Percentiles rank a stretch among this genome's conserved stretches.
Evolutionary conservation across 2,888 invertebrate genomes (phyloP).

Genomic region (Chironomus riparius): DNA sequence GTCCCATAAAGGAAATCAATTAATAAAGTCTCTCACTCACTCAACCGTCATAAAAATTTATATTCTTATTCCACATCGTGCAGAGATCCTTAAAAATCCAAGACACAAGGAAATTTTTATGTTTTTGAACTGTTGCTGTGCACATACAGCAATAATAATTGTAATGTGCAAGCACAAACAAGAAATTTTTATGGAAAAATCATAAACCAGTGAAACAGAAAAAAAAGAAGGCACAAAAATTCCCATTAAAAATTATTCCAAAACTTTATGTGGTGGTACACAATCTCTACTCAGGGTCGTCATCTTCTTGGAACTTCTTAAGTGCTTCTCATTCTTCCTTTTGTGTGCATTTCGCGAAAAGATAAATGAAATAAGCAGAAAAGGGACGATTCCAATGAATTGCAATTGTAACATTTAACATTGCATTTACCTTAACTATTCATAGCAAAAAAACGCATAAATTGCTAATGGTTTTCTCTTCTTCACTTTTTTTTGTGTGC

Average conservation of each 20-base stretch:
- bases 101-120: background rate
- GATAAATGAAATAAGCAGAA: background rate
- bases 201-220: conserved; percentile 1
- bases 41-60: conserved; percentile 7
- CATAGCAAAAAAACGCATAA: background rate
- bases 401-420: conserved; percentile 8
- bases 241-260: conserved; percentile 5
- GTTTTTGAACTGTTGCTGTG: conserved; percentile 20
- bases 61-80: background rate
- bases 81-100: background rate
- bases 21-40: background rate
- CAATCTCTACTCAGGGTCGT: background rate
- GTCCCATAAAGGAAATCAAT: conserved; percentile 14
- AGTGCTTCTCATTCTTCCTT: background rate
- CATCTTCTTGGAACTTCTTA: conserved; percentile 10
- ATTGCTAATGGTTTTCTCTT: background rate
- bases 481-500: background rate
- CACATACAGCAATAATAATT: background rate
- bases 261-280: background rate
- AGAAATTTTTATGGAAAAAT: conserved; percentile 20
- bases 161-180: background rate
- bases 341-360: background rate
- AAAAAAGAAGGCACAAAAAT: background rate
- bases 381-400: background rate
- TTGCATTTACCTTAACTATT: conserved; percentile 18